Evolutionary conservation across 2,797 vertebrate genomes (phyloP), one percentile per base, ranked within the genome.

Genomic region (Ptychadena robeensis): DNA sequence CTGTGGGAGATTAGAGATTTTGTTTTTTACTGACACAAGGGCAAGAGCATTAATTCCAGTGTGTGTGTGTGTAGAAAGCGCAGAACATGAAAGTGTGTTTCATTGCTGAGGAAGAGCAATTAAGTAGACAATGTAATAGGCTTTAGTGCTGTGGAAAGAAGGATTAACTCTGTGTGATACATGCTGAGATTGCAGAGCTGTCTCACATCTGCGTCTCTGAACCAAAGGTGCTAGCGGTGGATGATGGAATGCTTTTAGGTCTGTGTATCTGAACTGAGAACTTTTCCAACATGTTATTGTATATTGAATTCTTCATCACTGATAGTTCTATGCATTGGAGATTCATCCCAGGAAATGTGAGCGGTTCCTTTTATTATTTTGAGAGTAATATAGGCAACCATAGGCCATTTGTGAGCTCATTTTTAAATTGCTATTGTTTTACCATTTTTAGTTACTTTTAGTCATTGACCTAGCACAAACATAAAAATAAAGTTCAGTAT

Each of bases 111-210:
- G 69, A 59, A 59, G 30, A 32, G 28, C 71, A 18, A n/a, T 81
- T 82, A 57, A 61, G 65, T 32, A 14, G 10, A 48, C n/a, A n/a
- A 15, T 44, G 57, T 38, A 79, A 59, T 79, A 63, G 32, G 57
- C 44, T 67, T 48, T 82, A 61, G 37, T 69, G 25, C 28, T 22
- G 27, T 44, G 34, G 27, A 73, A 44, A 48, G 44, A 27, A 76
- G 80, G 72, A 82, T 82, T 76, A 76, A 53, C 66, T 59, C 48
- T 18, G 73, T 35, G 53, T 34, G 65, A 63, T 25, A 61, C 34
- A 40, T n/a, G 34, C 65, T 76, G 40, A 18, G 40, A 63, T 31
- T 63, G 48, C 31, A 18, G 38, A 65, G 69, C 12, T 48, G 37
- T n/a, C 80, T 61, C 65, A 59, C 73, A 82, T 72, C 65, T 82